Evolutionary conservation across 2,797 vertebrate species (phyloP), one percentile per base, ranked within the genome.

Genomic region (Emys orbicularis): DNA sequence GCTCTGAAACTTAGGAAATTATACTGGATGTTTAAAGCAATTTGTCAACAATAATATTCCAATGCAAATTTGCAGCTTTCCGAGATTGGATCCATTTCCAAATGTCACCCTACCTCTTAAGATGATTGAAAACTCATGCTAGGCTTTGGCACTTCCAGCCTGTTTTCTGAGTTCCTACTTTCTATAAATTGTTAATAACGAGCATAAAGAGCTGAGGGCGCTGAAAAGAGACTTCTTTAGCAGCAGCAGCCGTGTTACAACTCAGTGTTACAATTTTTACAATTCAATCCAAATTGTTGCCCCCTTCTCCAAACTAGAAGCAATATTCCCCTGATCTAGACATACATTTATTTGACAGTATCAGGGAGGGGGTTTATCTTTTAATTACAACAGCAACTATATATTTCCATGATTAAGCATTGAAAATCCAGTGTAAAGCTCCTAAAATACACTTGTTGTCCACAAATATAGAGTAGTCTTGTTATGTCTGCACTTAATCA

Each of bases 401-500:
- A 83, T 92, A 59, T 95, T 97, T 93, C 57, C 34, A 12, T 94
- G 96, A 90, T 90, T 96, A 93, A 95, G 95, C 92, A 94, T 95
- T 93, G 92, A 91, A 97, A 94, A 96, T 97, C 96, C 97, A 94
- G 83, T 97, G 92, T 97, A 94, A 96, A 84, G 59, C 90, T 97
- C 97, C 95, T 97, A 93, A 97, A 97, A 89, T 90, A 79, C 97
- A 91, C 95, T 85, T 95, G 87, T 94, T 96, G 92, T 98, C 95
- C 93, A 97, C 91, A 93, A 96, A 47, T 95, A 13, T 91, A 97
- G 94, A 98, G 86, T 94, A 97, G 97, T 93, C 95, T 96, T 98
- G 96, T 97, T 97, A 94, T 97, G 97, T 98, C 95, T 98, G 97
- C 97, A 97, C 97, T 95, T 96, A 98, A 93, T 97, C 96, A 44